These are phyloP conservation scores for Passer domesticus DNA, from an alignment of 2,113 vertebrate genomes.

Conservation along the genomic window DNA sequence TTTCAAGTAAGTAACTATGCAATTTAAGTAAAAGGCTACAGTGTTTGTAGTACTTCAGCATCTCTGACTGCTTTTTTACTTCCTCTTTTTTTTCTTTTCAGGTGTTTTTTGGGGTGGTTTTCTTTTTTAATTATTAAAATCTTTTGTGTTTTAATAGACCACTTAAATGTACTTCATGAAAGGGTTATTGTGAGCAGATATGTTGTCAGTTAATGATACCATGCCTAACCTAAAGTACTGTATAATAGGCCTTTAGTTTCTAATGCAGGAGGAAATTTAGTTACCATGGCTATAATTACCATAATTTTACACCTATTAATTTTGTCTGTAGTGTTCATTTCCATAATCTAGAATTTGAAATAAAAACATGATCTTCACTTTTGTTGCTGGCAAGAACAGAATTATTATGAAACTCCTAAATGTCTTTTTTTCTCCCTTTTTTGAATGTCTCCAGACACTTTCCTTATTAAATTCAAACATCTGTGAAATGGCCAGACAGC, in stretches of 20 bases:
- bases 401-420: conserved; percentile 61
- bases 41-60: not conserved
- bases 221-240: conserved; percentile 22
- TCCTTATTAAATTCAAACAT: conserved; percentile 73
- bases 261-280: conserved; percentile 60
- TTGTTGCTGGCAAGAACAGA: conserved; percentile 46
- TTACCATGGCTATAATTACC: conserved; percentile 75
- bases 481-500: conserved; percentile 67
- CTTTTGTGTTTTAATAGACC: conserved; percentile 16
- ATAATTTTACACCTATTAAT: conserved; percentile 77
- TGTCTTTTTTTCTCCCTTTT: conserved; percentile 7
- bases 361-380: conserved; percentile 57
- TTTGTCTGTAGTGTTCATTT: conserved; percentile 71
- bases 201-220: not conserved
- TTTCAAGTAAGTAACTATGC: not conserved
- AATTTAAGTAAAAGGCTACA: not conserved
- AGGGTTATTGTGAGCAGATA: conserved; percentile 12
- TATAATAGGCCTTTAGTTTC: conserved; percentile 23
- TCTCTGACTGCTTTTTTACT: not conserved
- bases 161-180: conserved; percentile 21
- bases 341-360: conserved; percentile 70
- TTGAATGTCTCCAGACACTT: conserved; percentile 44
- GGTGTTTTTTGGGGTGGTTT: not conserved
- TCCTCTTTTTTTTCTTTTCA: not conserved
- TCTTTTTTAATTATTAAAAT: not conserved